A percentile compares a stretch with the other conserved stretches of the same genome.
These are phyloP conservation scores for Blastobasis lacticolella DNA, from an alignment of 2,888 invertebrate genomes.

Conservation along the genomic window DNA sequence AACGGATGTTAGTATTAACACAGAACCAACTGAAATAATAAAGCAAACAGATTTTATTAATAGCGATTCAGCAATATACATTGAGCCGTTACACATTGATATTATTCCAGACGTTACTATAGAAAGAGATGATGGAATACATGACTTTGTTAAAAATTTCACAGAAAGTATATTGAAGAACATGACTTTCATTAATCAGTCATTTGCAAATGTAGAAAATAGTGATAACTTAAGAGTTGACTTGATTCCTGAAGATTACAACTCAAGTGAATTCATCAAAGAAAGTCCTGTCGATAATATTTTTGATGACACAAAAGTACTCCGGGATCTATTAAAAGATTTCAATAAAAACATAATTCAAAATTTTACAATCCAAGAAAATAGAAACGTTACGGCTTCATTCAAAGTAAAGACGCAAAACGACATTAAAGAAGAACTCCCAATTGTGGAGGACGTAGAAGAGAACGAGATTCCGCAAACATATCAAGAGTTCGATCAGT, in stretches of 20 bases:
- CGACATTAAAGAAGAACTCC: background rate
- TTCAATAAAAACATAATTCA: no score
- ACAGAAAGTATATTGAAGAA: background rate
- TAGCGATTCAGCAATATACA: background rate
- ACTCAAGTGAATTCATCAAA: no score
- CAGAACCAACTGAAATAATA: background rate
- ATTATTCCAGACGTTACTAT: background rate
- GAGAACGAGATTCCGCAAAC: constrained; percentile 28
- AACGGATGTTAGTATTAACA: background rate
- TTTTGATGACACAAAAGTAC: no score
- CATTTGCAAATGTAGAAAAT: no score
- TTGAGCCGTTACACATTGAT: background rate
- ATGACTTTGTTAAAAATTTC: background rate
- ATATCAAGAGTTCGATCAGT: constrained; percentile 18
- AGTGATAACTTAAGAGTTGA: no score
- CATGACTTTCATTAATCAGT: no score
- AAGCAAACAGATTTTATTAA: background rate
- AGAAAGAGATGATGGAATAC: background rate
- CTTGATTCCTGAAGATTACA: no score
- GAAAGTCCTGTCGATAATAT: no score
- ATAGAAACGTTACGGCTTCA: background rate
- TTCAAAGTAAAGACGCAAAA: background rate
- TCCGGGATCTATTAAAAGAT: no score
- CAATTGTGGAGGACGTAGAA: constrained; percentile 4
- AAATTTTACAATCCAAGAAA: no score